phyloP scores from a whole-genome alignment of 2,888 invertebrate genomes.

The Chloroclystis v-ata region DNA sequence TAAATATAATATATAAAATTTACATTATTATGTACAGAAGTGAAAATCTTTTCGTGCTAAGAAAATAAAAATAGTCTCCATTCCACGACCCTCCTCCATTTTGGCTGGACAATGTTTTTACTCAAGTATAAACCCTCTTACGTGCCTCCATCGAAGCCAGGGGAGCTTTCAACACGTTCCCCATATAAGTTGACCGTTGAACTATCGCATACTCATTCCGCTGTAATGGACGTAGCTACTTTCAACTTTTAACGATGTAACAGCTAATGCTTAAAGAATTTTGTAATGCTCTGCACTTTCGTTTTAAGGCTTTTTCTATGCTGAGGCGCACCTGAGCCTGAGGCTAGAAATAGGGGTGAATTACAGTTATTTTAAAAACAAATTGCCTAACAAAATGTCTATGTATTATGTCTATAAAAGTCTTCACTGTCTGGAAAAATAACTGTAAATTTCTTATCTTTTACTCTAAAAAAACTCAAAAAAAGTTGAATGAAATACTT shows the following conservation, averaged over 20 bases:
- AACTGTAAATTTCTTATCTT: no score
- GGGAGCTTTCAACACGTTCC: conserved; percentile 20
- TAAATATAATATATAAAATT: no score
- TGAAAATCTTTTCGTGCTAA: no score
- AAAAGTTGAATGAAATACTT: no score
- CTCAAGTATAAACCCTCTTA: conserved; percentile 10
- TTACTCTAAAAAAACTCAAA: no score
- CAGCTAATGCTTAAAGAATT: conserved; percentile 61
- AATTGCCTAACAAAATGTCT: no score
- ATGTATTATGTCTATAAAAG: no score
- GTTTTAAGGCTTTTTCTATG: conserved; percentile 30
- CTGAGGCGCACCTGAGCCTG: neutral
- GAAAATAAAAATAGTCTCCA: neutral
- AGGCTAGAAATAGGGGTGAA: neutral
- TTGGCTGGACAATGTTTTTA: conserved; percentile 1
- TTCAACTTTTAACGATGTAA: conserved; percentile 69
- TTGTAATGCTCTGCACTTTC: conserved; percentile 41
- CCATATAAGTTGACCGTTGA: conserved; percentile 24
- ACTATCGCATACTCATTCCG: conserved; percentile 27
- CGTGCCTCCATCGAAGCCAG: conserved; percentile 12
- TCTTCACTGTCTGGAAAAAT: no score
- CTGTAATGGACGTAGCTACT: conserved; percentile 67
- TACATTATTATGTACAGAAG: no score
- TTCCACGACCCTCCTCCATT: neutral
- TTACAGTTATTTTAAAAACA: no score